A percentile compares a stretch with the other conserved stretches of the same genome.
Conservation (phyloP, 2,888 invertebrate genomes). For the Dolomedes plantarius region DNA sequence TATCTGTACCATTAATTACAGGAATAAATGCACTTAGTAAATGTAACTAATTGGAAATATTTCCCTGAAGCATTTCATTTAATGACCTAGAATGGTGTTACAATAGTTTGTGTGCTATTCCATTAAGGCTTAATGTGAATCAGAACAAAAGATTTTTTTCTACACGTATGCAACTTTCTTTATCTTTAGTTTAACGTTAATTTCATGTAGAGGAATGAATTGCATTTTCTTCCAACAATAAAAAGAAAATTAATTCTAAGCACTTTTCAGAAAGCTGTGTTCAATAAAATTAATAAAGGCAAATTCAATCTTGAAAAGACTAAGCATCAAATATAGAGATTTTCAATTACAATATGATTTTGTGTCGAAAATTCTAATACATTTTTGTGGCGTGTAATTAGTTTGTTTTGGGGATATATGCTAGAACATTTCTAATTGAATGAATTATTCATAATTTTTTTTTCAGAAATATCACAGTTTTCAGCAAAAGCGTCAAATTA, state of each 20-base stretch:
- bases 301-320: too few relatives aligned
- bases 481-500: too few relatives aligned
- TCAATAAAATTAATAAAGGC: too few relatives aligned
- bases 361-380: too few relatives aligned
- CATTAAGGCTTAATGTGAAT: background rate
- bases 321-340: too few relatives aligned
- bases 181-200: background rate
- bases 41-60: background rate
- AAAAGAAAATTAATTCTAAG: background rate
- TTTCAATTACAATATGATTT: too few relatives aligned
- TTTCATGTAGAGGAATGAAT: background rate
- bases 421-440: too few relatives aligned
- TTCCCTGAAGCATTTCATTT: background rate
- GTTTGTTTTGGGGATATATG: too few relatives aligned
- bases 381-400: too few relatives aligned
- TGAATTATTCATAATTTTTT: too few relatives aligned
- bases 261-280: background rate
- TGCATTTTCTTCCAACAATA: background rate
- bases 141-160: background rate
- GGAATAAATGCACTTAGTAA: background rate
- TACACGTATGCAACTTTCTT: background rate
- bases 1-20: background rate
- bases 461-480: too few relatives aligned
- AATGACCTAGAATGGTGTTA: background rate
- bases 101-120: background rate